Evolutionary conservation across 30 jellyfish, hydroid and myxozoan genomes (phyloP), one percentile per base, ranked within the genome.

Genomic region (Turritopsis dohrnii): DNA sequence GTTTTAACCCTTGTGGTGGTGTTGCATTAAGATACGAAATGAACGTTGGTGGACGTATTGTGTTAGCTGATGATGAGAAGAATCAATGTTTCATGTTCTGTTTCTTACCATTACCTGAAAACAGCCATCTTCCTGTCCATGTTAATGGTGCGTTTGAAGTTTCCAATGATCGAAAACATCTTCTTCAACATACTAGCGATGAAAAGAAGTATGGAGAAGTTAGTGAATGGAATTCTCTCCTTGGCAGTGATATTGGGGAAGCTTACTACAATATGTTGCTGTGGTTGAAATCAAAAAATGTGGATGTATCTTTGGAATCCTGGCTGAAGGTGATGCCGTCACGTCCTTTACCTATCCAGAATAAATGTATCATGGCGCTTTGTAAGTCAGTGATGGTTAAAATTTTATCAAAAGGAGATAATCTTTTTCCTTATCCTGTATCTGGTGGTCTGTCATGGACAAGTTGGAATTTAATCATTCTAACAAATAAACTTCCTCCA

Each of bases 61-160:
- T n/a, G 16, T 69, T 69, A 69, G 16, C 9, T 7, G 41, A 22
- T 7, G 41, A 22, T 18, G 66, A 53, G 1, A 72, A 81, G 18
- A 53, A 54, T 52, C 18, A 19, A 0, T n/a, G 30, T 17, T 69
- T 69, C 30, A n/a, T 82, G 74, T 90, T 74, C 66, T 90, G 97
- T 66, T 86, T 87, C 71, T 71, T 90, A 69, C 97, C 97, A 16
- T 79, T 90, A 23, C 96, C 96, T 17, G 79, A 83, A 24, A 30
- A 23, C 16, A 86, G 81, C 26, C 81, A 72, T 19, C 83, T 90
- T 9, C 87, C 84, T 75, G 96, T 87, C 26, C 97, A 90, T 54
- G 76, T 90, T 21, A 90, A 90, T 66, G 87, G 96, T 30, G 83
- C 92, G 7, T 90, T 90, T 83, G 93, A 89, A 18, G 79, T 90